Base-by-base conservation (phyloP, 2,113 vertebrate species). In the Microcebus lehilahytsara region DNA sequence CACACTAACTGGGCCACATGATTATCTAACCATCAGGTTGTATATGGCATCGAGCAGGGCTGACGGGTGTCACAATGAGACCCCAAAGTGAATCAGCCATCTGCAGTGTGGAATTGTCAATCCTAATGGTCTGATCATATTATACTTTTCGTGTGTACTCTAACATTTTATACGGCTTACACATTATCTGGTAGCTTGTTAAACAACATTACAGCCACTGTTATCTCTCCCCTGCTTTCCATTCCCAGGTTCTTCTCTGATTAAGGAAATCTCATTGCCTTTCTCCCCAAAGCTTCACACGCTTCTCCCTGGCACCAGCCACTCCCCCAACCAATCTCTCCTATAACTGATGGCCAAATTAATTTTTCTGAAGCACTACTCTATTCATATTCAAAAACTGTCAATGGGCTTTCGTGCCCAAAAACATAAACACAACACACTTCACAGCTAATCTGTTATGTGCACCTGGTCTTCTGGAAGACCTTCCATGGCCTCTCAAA, bases 21-120 rank as follows among this genome's bases (percentile, higher is more conserved):
- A 93, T 96, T 85, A 85, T 96, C 85, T 94, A 93, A 95, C 80
- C 94, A 85, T 97, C 96, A 78, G 90, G 95, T 80, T 84, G 84
- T 77, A 16, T 75, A 37, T 95, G 83, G 60, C 87, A 81, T 72
- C 1, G 12, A 93, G 64, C n/a, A 90, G 46, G 87, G 32, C 16
- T 30, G 87, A 84, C 9, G 19, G 77, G 53, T 90, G 64, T 95
- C 87, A 91, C 40, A 85, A 72, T 87, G 46, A 85, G 89, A 78
- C 75, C 89, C 95, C 53, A 60, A 95, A 95, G 92, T 93, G 89
- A 92, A 53, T 95, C 90, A 93, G 79, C 96, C 96, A 96, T 96
- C 97, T 98, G 96, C 40, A 96, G 53, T 20, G 17, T 56, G 60
- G 89, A 95, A 92, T 4, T 72, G 66, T 88, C 87, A 95, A 11